Evolutionary conservation across 2,113 vertebrate species (phyloP).

Genomic region (Notarius lentiginosus): DNA sequence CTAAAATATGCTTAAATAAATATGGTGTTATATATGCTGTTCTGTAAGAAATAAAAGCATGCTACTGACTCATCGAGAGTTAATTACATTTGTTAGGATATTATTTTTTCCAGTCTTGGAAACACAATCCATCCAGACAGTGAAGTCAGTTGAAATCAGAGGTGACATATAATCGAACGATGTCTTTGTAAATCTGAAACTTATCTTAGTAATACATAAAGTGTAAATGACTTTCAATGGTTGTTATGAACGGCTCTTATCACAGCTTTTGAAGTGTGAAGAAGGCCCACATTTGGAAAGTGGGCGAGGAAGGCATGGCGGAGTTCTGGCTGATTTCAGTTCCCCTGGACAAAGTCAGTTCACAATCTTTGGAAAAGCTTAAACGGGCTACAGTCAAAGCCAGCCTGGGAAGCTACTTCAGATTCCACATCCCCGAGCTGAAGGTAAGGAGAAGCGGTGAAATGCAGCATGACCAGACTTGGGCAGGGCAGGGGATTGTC

Average conservation of each 20-base stretch:
- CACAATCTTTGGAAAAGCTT: conserved; percentile 84
- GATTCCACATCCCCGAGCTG: conserved; percentile 88
- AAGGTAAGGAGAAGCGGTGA: conserved; percentile 76
- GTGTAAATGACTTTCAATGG: conserved; percentile 1
- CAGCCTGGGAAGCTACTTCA: conserved; percentile 81
- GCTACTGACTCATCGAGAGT: background rate
- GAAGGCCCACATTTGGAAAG: conserved; percentile 10
- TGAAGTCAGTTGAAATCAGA: conserved; percentile 37
- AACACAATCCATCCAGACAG: conserved; percentile 40
- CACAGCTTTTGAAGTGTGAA: conserved; percentile 37
- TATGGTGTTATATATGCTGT: background rate
- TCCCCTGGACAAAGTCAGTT: conserved; percentile 86
- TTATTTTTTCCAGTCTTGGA: conserved; percentile 38
- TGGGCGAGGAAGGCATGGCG: conserved; percentile 70
- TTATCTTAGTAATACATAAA: conserved; percentile 9
- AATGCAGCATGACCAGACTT: background rate
- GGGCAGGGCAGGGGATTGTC: background rate
- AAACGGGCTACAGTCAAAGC: conserved; percentile 81
- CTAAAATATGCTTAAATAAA: background rate
- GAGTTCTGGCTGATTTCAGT: conserved; percentile 95
- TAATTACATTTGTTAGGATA: conserved; percentile 16
- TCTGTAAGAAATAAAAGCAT: background rate
- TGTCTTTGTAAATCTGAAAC: conserved; percentile 20
- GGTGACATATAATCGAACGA: conserved; percentile 27
- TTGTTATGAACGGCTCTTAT: conserved; percentile 26